Conservation (phyloP, 1,140 invertebrate species). For the Achroia grisella region DNA sequence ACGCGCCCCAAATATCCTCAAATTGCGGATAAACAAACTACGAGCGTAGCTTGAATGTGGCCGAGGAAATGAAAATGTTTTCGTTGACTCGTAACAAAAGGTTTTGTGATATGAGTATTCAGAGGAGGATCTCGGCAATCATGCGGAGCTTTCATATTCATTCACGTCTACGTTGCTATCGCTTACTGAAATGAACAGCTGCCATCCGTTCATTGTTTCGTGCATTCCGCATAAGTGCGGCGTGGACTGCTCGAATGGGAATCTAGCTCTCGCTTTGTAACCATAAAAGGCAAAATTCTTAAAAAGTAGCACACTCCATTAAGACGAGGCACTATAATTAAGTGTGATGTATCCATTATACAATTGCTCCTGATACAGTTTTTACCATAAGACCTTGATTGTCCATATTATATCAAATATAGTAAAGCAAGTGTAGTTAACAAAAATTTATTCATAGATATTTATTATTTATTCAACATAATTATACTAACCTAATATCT, state of each 20-base stretch:
- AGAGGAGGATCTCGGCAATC: conserved; percentile 19
- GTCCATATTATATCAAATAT: no score
- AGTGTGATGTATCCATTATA: no score
- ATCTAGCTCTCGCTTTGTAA: conserved; percentile 15
- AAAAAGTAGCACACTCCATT: not conserved
- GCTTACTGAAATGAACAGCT: conserved; percentile 32
- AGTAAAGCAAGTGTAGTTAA: no score
- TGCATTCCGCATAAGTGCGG: conserved; percentile 28
- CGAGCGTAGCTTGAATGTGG: conserved; percentile 15
- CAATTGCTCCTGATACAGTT: no score
- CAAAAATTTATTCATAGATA: no score
- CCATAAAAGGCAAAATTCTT: conserved; percentile 3
- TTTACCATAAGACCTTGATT: no score
- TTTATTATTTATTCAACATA: no score
- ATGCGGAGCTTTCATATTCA: conserved; percentile 16
- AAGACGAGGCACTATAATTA: no score
- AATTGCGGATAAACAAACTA: conserved; percentile 51
- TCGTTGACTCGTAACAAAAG: conserved; percentile 39
- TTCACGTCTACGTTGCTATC: conserved; percentile 9
- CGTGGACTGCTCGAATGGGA: conserved; percentile 23
- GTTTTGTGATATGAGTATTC: conserved; percentile 17
- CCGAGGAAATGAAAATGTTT: conserved; percentile 51
- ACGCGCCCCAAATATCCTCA: conserved; percentile 24
- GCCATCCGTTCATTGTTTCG: conserved; percentile 30
- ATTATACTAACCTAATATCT: no score